phyloP scores from a whole-genome alignment of 2,888 invertebrate genomes.

The Lasius fuliginosus region DNA sequence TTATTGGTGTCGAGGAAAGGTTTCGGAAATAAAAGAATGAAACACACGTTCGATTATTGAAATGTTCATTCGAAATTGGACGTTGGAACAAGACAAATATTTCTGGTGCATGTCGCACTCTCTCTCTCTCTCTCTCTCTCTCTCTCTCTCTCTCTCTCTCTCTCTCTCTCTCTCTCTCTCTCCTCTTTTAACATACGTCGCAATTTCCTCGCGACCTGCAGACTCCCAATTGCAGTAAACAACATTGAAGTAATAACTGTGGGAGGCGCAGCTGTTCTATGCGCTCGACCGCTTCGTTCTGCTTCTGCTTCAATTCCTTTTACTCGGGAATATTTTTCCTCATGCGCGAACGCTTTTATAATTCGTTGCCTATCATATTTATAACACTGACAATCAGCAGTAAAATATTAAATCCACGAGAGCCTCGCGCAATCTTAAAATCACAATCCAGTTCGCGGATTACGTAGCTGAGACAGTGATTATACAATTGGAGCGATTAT shows the following conservation, averaged over 20 bases:
- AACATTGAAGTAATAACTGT: conserved; percentile 20
- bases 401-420: not conserved
- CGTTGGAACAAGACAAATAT: conserved; percentile 26
- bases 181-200: not conserved
- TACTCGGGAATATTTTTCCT: not conserved
- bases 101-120: conserved; percentile 28
- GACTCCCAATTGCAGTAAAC: conserved; percentile 19
- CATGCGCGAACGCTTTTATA: not conserved
- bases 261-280: not conserved
- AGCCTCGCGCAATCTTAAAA: not conserved
- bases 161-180: not conserved
- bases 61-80: conserved; percentile 4
- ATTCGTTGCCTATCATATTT: not conserved
- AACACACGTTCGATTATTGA: not conserved
- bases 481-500: conserved; percentile 8
- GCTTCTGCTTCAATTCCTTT: conserved; percentile 20
- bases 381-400: not conserved
- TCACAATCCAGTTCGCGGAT: not conserved
- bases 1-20: not conserved
- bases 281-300: conserved; percentile 2
- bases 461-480: not conserved
- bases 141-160: not conserved
- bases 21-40: not conserved
- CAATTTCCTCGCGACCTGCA: conserved; percentile 36
- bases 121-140: not conserved